Conservation (phyloP, 1,140 invertebrate genomes). For the Dendrolimus punctatus region DNA sequence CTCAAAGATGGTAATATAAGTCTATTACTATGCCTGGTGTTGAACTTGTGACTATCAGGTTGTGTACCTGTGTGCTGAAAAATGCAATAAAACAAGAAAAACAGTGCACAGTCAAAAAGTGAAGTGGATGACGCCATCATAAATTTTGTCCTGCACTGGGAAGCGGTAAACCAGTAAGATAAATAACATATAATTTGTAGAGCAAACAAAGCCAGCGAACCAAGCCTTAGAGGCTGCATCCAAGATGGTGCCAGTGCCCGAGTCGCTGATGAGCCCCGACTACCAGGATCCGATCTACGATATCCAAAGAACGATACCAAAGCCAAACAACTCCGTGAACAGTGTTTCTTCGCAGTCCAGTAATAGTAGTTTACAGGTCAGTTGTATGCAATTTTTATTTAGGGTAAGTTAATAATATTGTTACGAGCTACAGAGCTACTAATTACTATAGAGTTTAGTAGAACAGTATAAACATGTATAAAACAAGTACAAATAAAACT, state of each 20-base stretch:
- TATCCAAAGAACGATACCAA: slow-evolving; percentile 51
- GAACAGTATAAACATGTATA: too few species aligned
- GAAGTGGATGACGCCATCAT: not conserved
- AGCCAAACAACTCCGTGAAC: slow-evolving; percentile 24
- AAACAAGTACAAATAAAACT: too few species aligned
- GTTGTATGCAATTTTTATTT: too few species aligned
- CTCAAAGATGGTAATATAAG: too few species aligned
- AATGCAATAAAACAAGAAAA: too few species aligned
- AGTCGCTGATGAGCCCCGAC: slow-evolving; percentile 88
- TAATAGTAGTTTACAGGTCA: slow-evolving; percentile 35
- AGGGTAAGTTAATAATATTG: too few species aligned
- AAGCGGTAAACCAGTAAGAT: slow-evolving; percentile 10
- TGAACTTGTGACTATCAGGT: too few species aligned
- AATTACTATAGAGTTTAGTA: too few species aligned
- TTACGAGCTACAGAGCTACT: too few species aligned
- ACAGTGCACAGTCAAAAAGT: not conserved
- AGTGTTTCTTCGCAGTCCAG: slow-evolving; percentile 48
- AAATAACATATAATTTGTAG: not conserved
- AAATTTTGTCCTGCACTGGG: slow-evolving; percentile 1
- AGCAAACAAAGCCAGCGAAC: slow-evolving; percentile 55
- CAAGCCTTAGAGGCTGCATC: slow-evolving; percentile 85
- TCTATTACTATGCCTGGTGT: too few species aligned
- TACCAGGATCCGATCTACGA: slow-evolving; percentile 72
- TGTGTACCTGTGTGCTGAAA: too few species aligned
- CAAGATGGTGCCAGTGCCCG: slow-evolving; percentile 88